Evolutionary conservation across 1,140 invertebrate genomes (phyloP).

Genomic region (Oncopodura yosiiana): DNA sequence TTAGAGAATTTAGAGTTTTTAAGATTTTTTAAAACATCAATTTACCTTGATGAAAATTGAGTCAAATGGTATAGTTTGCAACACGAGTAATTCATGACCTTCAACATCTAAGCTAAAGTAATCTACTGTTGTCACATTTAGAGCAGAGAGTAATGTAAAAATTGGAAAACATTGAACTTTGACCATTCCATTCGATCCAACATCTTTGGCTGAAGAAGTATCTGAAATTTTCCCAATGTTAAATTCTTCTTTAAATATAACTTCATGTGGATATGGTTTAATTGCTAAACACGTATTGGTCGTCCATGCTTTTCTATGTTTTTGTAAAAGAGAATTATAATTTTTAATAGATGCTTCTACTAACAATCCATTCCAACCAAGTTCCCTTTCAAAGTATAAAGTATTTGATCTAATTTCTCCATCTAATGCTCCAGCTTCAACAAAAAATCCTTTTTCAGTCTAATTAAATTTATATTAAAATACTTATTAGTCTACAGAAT

Average conservation of each 20-base stretch:
- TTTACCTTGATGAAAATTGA: slow-evolving; percentile 29
- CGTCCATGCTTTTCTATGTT: slow-evolving; percentile 41
- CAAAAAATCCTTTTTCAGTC: slow-evolving; percentile 38
- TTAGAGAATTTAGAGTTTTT: too few relatives aligned
- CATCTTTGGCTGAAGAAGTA: too few relatives aligned
- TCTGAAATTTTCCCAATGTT: slow-evolving; percentile 38
- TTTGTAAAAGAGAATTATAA: slow-evolving; percentile 41
- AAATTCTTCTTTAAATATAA: slow-evolving; percentile 39
- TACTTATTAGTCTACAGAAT: too few relatives aligned
- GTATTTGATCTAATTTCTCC: slow-evolving; percentile 39
- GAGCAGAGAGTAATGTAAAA: slow-evolving; percentile 42
- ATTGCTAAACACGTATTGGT: slow-evolving; percentile 43
- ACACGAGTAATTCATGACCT: slow-evolving; percentile 46
- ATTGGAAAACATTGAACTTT: slow-evolving; percentile 46
- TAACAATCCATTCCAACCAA: slow-evolving; percentile 42
- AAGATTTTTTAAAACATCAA: too few relatives aligned
- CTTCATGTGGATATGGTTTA: slow-evolving; percentile 39
- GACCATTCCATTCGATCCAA: slow-evolving; percentile 25
- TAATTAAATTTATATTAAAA: too few relatives aligned
- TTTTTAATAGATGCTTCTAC: slow-evolving; percentile 47
- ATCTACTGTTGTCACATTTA: slow-evolving; percentile 40
- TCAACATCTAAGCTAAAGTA: slow-evolving; percentile 48
- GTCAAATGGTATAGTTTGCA: slow-evolving; percentile 48
- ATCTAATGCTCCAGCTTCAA: slow-evolving; percentile 40
- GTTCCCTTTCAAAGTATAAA: slow-evolving; percentile 36